Evolutionary conservation across 2,888 invertebrate genomes (phyloP).

Genomic region (Pilophorus perplexus): DNA sequence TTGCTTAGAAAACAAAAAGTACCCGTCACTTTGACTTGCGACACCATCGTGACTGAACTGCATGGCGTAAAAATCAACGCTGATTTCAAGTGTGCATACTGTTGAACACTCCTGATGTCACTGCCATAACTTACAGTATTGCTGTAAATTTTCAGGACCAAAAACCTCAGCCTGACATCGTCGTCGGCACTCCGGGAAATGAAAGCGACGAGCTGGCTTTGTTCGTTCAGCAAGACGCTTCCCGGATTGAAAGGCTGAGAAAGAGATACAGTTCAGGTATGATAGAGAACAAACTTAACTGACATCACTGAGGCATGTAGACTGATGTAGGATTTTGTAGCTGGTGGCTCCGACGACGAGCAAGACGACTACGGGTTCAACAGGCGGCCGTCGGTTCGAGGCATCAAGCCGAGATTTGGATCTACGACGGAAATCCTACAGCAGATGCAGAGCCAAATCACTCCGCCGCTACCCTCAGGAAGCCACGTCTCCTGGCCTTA

Average conservation of each 20-base stretch:
- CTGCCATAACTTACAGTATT: neutral
- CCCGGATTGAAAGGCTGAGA: conserved; percentile 76
- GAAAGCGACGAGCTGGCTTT: conserved; percentile 64
- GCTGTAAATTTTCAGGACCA: conserved; percentile 37
- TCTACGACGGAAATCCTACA: conserved; percentile 76
- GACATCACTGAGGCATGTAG: neutral
- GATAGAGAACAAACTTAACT: neutral
- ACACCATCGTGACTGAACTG: too few species aligned
- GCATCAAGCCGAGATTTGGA: conserved; percentile 82
- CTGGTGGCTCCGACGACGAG: conserved; percentile 64
- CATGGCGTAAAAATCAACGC: too few species aligned
- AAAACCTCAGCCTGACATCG: conserved; percentile 64
- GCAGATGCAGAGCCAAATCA: conserved; percentile 61
- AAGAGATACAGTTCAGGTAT: conserved; percentile 59
- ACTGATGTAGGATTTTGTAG: neutral
- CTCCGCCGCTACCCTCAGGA: conserved; percentile 45
- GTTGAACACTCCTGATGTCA: too few species aligned
- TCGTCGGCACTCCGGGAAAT: conserved; percentile 66
- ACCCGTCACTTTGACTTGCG: too few species aligned
- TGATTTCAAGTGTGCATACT: too few species aligned
- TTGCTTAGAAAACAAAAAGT: too few species aligned
- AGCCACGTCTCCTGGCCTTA: conserved; percentile 64
- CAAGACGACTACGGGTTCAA: conserved; percentile 89
- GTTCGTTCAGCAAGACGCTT: conserved; percentile 81
- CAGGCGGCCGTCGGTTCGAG: conserved; percentile 81